A percentile compares a stretch with the other conserved stretches of the same genome.
Conservation (phyloP, 2,797 vertebrate species). For the Micropoecilia bifurca region DNA sequence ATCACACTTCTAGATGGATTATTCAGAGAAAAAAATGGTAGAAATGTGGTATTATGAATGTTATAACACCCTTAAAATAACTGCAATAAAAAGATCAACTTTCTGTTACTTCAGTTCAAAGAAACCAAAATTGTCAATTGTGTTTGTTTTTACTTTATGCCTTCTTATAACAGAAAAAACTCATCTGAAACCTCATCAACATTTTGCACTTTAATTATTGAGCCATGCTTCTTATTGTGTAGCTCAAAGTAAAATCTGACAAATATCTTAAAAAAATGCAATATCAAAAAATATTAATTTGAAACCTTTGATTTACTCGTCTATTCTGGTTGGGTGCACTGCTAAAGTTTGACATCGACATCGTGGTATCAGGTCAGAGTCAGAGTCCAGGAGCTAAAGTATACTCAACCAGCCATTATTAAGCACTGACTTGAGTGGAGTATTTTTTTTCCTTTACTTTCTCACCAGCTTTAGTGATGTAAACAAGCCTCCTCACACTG, state of each 20-base stretch:
- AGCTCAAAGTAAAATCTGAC: background rate
- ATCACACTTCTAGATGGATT: background rate
- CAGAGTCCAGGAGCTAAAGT: background rate
- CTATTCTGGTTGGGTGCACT: background rate
- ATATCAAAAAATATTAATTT: background rate
- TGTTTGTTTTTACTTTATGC: background rate
- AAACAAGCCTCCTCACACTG: conserved; percentile 25
- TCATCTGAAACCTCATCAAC: background rate
- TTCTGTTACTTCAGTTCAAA: background rate
- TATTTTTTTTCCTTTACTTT: conserved; percentile 23
- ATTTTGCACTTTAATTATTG: background rate
- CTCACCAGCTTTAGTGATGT: conserved; percentile 23
- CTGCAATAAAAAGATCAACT: too few species aligned
- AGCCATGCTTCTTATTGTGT: background rate
- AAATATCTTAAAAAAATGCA: background rate
- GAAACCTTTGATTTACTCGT: background rate
- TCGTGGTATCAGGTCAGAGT: background rate
- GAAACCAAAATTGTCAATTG: background rate
- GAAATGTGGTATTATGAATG: background rate
- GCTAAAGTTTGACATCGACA: background rate
- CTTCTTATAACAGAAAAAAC: background rate
- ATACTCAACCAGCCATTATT: conserved; percentile 13
- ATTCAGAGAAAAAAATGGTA: background rate
- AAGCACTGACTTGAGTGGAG: conserved; percentile 22
- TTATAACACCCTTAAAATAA: too few species aligned